phyloP scores from a whole-genome alignment of 1,140 invertebrate species.

The Phthorimaea operculella region DNA sequence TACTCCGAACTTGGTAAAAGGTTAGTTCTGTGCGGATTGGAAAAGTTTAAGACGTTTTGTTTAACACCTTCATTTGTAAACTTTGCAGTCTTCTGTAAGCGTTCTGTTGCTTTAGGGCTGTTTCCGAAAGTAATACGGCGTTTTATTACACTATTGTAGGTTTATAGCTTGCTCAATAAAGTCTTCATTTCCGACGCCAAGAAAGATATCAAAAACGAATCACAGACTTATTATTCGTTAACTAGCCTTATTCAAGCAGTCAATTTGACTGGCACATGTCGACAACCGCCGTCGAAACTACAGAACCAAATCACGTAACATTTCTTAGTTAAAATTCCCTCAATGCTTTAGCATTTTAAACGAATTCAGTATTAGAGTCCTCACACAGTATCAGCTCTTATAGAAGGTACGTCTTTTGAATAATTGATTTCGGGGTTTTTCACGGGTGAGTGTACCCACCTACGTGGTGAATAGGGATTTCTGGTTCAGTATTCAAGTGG shows the following conservation, averaged over 20 bases:
- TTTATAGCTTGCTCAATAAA: too few relatives aligned
- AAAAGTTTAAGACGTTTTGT: slow-evolving; percentile 13
- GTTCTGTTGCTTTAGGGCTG: too few relatives aligned
- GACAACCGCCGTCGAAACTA: background rate
- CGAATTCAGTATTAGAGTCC: slow-evolving; percentile 30
- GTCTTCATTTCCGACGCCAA: too few relatives aligned
- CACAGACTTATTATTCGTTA: too few relatives aligned
- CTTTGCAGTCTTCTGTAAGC: too few relatives aligned
- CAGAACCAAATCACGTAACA: slow-evolving; percentile 36
- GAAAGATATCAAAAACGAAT: too few relatives aligned
- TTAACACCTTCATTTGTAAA: background rate
- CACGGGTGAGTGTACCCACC: background rate
- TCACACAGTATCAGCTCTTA: slow-evolving; percentile 23
- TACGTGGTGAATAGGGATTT: too few relatives aligned
- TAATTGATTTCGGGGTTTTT: slow-evolving; percentile 10
- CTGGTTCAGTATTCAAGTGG: too few relatives aligned
- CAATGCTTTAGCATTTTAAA: slow-evolving; percentile 50
- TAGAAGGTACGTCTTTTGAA: slow-evolving; percentile 31
- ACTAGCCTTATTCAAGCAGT: too few relatives aligned
- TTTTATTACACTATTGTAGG: too few relatives aligned
- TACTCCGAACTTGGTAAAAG: slow-evolving; percentile 11
- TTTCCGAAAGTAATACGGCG: too few relatives aligned
- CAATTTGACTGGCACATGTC: too few relatives aligned
- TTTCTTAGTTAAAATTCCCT: slow-evolving; percentile 52
- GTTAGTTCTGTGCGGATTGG: slow-evolving; percentile 19